These are phyloP conservation scores for Lithophane semibrunnea DNA, from an alignment of 2,888 invertebrate species.

Conservation along the genomic window DNA sequence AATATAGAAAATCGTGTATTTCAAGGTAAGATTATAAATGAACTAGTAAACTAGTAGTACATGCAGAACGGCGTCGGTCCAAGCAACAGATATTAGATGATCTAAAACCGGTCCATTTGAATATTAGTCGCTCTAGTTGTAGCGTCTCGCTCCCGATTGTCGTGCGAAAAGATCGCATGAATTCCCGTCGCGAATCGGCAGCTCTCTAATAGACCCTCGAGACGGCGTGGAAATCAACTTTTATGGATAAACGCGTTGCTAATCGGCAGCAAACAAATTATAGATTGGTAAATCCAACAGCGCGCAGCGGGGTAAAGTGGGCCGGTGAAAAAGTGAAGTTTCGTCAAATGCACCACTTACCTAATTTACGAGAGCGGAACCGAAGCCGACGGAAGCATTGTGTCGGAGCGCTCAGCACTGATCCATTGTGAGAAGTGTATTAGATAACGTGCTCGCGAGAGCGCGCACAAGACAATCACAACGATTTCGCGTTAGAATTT, in stretches of 20 bases:
- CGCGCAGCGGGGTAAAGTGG: conserved; percentile 76
- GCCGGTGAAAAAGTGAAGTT: conserved; percentile 88
- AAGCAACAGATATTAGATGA: conserved; percentile 71
- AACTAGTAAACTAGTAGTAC: conserved; percentile 75
- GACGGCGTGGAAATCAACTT: conserved; percentile 82
- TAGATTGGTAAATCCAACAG: conserved; percentile 78
- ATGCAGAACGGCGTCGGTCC: conserved; percentile 72
- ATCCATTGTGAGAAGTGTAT: conserved; percentile 84
- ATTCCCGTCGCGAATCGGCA: conserved; percentile 78
- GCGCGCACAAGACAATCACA: conserved; percentile 83
- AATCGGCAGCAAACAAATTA: conserved; percentile 83
- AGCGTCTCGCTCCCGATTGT: conserved; percentile 86
- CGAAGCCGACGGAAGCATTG: conserved; percentile 85
- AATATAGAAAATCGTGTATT: conserved; percentile 59
- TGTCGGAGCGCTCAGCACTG: conserved; percentile 77
- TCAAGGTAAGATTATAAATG: conserved; percentile 69
- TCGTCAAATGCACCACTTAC: conserved; percentile 89
- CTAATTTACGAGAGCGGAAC: conserved; percentile 90
- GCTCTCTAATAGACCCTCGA: conserved; percentile 79
- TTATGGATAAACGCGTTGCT: conserved; percentile 80
- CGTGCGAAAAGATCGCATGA: conserved; percentile 85
- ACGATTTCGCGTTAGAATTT: conserved; percentile 79
- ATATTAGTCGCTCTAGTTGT: conserved; percentile 88
- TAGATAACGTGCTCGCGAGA: conserved; percentile 86
- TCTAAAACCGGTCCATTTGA: conserved; percentile 82